phyloP scores from a whole-genome alignment of 2,797 vertebrate species.

The Odontamblyopus rebecca region DNA sequence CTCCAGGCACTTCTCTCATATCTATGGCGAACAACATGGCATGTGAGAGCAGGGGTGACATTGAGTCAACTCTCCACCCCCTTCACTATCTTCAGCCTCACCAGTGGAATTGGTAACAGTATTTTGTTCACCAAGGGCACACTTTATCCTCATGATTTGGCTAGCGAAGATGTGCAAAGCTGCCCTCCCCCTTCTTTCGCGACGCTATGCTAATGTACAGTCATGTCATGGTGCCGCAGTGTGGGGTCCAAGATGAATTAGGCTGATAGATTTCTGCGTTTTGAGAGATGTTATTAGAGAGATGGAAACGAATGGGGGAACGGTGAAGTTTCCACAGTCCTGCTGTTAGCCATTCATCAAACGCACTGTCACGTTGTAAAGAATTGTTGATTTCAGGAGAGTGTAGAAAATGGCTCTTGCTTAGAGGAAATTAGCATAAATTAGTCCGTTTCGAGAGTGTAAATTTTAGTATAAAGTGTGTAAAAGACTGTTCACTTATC shows the following conservation, averaged over 20 bases:
- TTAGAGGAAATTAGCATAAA: not conserved
- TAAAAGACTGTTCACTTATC: too few species aligned
- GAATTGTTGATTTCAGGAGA: not conserved
- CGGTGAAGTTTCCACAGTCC: slow-evolving; percentile 9
- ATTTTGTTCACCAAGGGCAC: slow-evolving; percentile 54
- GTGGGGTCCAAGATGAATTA: slow-evolving; percentile 42
- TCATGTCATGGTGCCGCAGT: not conserved
- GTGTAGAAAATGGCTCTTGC: not conserved
- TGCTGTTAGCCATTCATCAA: slow-evolving; percentile 6
- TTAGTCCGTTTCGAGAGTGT: not conserved
- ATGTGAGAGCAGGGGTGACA: slow-evolving; percentile 72
- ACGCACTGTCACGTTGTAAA: not conserved
- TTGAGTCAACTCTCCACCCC: slow-evolving; percentile 44
- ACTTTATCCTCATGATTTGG: slow-evolving; percentile 59
- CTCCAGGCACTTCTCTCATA: slow-evolving; percentile 79
- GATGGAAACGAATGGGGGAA: slow-evolving; percentile 1
- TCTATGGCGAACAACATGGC: slow-evolving; percentile 74
- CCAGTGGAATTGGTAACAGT: slow-evolving; percentile 39
- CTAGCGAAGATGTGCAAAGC: slow-evolving; percentile 19
- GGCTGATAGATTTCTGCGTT: slow-evolving; percentile 28
- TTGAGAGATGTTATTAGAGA: slow-evolving; percentile 1
- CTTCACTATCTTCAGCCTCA: slow-evolving; percentile 15
- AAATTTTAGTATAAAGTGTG: not conserved
- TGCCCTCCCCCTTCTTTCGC: slow-evolving; percentile 27
- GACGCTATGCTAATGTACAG: slow-evolving; percentile 1